phyloP scores from a whole-genome alignment of 2,113 vertebrate species.

The Mustela lutreola region DNA sequence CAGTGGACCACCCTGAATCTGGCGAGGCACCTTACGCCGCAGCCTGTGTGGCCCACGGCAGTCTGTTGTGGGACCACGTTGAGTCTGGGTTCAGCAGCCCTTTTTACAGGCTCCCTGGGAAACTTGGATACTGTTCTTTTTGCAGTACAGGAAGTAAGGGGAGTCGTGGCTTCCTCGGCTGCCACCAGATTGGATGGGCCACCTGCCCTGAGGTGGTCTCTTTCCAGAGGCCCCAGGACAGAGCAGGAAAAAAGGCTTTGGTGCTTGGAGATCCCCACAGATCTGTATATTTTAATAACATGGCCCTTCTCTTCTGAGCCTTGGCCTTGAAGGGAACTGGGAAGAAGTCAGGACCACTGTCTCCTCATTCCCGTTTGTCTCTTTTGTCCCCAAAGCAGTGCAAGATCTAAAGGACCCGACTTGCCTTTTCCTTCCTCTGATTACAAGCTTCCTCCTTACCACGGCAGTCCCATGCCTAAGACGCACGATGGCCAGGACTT shows the following conservation, averaged over 20 bases:
- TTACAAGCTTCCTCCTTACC: neutral
- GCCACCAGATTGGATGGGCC: neutral
- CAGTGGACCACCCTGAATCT: neutral
- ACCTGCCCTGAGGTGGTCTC: neutral
- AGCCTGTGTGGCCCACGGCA: neutral
- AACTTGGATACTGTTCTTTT: neutral
- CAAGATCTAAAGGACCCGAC: neutral
- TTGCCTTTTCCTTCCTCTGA: conserved; percentile 21
- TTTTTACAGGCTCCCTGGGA: neutral
- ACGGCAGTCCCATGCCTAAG: neutral
- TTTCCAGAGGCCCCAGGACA: neutral
- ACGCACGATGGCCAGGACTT: neutral
- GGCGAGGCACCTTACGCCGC: neutral
- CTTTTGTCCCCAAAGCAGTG: neutral
- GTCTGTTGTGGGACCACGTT: neutral
- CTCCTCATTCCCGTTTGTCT: neutral
- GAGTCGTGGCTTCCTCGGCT: neutral
- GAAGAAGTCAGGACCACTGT: neutral
- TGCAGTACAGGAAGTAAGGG: neutral
- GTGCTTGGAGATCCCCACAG: neutral
- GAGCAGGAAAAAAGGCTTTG: neutral
- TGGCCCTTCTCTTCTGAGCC: neutral
- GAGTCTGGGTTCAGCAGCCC: neutral
- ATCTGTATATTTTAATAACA: neutral
- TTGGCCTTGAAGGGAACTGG: neutral